Evolutionary conservation across 92 coral and sea anemone species (phyloP), one percentile per base, ranked within the genome.

Genomic region (Parazoanthus darwini): DNA sequence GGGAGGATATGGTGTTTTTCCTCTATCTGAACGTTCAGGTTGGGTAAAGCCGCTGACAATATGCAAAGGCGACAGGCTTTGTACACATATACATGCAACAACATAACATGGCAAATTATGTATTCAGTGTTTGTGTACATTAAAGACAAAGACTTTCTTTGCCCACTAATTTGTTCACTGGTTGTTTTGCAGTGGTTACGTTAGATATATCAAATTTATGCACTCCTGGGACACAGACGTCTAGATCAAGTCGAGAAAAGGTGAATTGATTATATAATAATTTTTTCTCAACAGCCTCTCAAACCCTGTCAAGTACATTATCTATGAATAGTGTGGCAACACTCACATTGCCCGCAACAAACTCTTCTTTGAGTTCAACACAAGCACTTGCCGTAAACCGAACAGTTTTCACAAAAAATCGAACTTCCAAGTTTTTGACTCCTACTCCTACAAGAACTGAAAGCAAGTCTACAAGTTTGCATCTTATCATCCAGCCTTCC

Each of bases 231-330:
- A 63, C 70, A 23, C 26, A 63, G 70, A 63, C 70, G 70, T 63
- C 70, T 63, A 20, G 70, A 2, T 3, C 1, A 48, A 48, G 51
- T 63, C 77, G n/a, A 10, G 42, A 79, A 43, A 82, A 23, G 38
- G 87, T 36, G 13, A 84, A 84, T 37, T 84, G 78, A 68, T 71
- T 56, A 46, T 5, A 72, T 78, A 71, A 84, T 84, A 48, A 25
- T 33, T 43, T 84, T 84, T 84, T 84, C 59, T 51, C 87, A 71
- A 71, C 87, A 84, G 87, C 44, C 48, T 42, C 66, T 84, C 87
- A 46, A 70, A 36, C 46, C 43, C 15, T 42, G 87, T 84, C 87
- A 70, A 20, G 79, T 46, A 70, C 42, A 51, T 46, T 44, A 26
- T 68, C 46, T 68, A 25, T 71, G 79, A 71, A 71, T 9, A 33